These are phyloP conservation scores for Pempheris klunzingeri DNA, from an alignment of 2,797 vertebrate species.

Conservation along the genomic window DNA sequence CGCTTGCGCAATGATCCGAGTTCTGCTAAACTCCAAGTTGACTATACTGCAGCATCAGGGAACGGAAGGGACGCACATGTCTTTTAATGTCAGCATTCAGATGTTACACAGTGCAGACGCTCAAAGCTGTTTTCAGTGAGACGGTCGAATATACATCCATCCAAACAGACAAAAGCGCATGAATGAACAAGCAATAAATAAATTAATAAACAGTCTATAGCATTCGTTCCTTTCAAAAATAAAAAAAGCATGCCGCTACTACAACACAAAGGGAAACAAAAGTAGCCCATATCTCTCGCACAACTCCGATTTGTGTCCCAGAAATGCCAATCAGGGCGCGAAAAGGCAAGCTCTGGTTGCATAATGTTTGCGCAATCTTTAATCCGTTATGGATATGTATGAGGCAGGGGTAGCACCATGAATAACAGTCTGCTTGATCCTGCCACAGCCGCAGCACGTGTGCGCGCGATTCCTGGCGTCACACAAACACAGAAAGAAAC, in stretches of 20 bases:
- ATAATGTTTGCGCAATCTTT: slow-evolving; percentile 76
- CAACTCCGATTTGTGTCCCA: slow-evolving; percentile 68
- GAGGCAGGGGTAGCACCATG: slow-evolving; percentile 61
- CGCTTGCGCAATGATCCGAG: slow-evolving; percentile 48
- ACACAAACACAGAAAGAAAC: slow-evolving; percentile 33
- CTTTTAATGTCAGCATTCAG: slow-evolving; percentile 24
- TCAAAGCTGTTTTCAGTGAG: neutral
- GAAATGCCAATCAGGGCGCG: slow-evolving; percentile 73
- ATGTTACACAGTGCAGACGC: slow-evolving; percentile 19
- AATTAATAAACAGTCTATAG: neutral
- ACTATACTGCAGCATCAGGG: neutral
- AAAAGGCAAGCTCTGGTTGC: slow-evolving; percentile 59
- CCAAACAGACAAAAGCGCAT: slow-evolving; percentile 18
- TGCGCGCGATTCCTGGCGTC: slow-evolving; percentile 31
- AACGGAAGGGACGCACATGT: neutral
- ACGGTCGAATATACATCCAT: slow-evolving; percentile 19
- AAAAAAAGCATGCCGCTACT: slow-evolving; percentile 9
- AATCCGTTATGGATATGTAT: slow-evolving; percentile 76
- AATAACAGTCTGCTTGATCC: slow-evolving; percentile 59
- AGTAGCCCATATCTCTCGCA: slow-evolving; percentile 45
- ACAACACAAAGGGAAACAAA: slow-evolving; percentile 14
- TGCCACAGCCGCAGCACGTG: slow-evolving; percentile 49
- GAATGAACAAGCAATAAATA: slow-evolving; percentile 6
- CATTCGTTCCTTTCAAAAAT: slow-evolving; percentile 5
- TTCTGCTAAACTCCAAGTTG: neutral